These are phyloP conservation scores for Chloroclysta siterata DNA, from an alignment of 2,888 invertebrate genomes.

Conservation along the genomic window DNA sequence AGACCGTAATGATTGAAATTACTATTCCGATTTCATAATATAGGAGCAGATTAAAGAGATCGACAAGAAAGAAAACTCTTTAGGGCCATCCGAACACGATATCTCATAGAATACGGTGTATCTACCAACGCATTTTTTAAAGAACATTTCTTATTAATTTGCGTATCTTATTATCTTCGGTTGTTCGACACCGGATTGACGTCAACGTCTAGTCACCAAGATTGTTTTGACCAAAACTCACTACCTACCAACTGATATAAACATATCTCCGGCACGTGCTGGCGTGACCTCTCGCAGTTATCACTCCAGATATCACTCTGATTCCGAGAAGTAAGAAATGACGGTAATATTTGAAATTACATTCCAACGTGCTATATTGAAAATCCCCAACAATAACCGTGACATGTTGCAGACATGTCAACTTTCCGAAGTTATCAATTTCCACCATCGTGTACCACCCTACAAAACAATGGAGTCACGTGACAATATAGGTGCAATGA, in stretches of 20 bases:
- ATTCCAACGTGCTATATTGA: conserved; percentile 18
- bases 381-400: conserved; percentile 21
- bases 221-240: conserved; percentile 31
- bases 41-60: too few species aligned
- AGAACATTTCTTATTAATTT: background rate
- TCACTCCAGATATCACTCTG: conserved; percentile 26
- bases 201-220: conserved; percentile 19
- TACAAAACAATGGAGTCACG: conserved; percentile 12
- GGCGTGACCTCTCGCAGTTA: conserved; percentile 49
- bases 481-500: conserved; percentile 9
- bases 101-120: too few species aligned
- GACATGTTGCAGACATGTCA: conserved; percentile 18
- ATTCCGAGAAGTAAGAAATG: conserved; percentile 31
- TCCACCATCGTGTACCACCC: conserved; percentile 14
- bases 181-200: conserved; percentile 7
- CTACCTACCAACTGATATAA: conserved; percentile 22
- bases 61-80: too few species aligned
- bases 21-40: too few species aligned
- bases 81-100: too few species aligned
- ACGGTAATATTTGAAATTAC: conserved; percentile 34
- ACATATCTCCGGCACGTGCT: conserved; percentile 44
- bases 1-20: too few species aligned
- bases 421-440: conserved; percentile 22
- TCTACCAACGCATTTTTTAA: too few species aligned
- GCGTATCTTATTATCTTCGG: background rate